Evolutionary conservation across 2,113 vertebrate genomes (phyloP).

Genomic region (Anhinga rufa): DNA sequence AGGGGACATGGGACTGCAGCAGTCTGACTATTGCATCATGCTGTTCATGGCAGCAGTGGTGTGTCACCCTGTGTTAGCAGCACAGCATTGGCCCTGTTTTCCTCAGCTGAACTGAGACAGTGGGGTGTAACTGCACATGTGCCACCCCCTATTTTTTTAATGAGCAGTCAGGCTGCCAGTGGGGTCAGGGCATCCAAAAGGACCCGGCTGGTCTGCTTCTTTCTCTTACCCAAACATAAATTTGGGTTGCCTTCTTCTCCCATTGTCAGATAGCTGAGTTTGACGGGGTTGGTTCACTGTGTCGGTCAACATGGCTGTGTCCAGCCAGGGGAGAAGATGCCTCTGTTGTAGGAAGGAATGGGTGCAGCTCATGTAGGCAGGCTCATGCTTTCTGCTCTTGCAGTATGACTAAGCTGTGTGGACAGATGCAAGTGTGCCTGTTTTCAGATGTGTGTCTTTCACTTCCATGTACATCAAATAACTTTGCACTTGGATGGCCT

Average conservation of each 20-base stretch:
- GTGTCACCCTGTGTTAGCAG: neutral
- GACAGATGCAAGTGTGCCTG: too few relatives aligned
- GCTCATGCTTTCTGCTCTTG: neutral
- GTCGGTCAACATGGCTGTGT: neutral
- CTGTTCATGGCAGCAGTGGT: neutral
- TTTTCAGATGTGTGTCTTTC: neutral
- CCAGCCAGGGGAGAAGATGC: neutral
- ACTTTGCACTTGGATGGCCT: neutral
- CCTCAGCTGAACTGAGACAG: neutral
- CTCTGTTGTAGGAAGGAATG: neutral
- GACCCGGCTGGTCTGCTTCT: neutral
- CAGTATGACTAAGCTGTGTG: too few relatives aligned
- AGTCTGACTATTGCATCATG: neutral
- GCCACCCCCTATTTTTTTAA: neutral
- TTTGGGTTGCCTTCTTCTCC: neutral
- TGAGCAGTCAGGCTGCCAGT: neutral
- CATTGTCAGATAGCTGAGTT: neutral
- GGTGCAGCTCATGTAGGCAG: neutral
- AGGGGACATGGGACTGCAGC: neutral
- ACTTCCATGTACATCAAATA: neutral
- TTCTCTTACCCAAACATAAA: neutral
- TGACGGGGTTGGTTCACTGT: neutral
- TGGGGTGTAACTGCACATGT: neutral
- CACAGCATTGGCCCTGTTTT: neutral
- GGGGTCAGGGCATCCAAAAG: neutral